Percentiles rank a stretch among this genome's conserved stretches.
Evolutionary conservation across 2,797 vertebrate genomes (phyloP).

Genomic region (Anguilla obscura): DNA sequence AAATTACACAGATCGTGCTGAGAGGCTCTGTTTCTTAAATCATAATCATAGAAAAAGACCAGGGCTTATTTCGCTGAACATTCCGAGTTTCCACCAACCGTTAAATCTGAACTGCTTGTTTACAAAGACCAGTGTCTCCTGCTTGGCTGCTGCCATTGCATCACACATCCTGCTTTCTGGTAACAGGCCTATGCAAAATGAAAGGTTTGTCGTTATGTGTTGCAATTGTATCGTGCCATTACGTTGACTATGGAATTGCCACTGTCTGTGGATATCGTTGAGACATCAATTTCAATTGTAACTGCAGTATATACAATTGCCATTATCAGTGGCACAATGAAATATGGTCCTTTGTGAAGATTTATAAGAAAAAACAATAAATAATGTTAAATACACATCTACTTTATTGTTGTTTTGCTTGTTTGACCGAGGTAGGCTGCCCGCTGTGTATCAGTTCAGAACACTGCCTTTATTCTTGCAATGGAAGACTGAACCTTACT

Average conservation of each 20-base stretch:
- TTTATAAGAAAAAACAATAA: neutral
- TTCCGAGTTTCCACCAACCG: neutral
- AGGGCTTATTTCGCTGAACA: neutral
- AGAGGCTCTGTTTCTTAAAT: neutral
- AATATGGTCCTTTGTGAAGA: neutral
- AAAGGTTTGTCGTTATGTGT: neutral
- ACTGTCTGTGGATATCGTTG: neutral
- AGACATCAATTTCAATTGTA: neutral
- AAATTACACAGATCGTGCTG: neutral
- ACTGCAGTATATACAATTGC: neutral
- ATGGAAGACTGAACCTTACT: neutral
- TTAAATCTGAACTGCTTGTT: neutral
- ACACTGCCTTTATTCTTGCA: neutral
- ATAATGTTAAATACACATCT: neutral
- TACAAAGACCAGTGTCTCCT: neutral
- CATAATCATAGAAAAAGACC: neutral
- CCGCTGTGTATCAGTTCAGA: neutral
- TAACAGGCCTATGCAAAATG: conserved; percentile 4
- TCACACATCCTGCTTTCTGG: neutral
- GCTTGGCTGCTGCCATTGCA: neutral
- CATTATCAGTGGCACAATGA: neutral
- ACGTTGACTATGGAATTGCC: neutral
- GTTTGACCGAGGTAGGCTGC: neutral
- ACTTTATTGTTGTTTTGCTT: neutral
- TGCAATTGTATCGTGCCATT: neutral